These are phyloP conservation scores for Tachystola acroxantha DNA, from an alignment of 2,888 invertebrate species.

Conservation along the genomic window DNA sequence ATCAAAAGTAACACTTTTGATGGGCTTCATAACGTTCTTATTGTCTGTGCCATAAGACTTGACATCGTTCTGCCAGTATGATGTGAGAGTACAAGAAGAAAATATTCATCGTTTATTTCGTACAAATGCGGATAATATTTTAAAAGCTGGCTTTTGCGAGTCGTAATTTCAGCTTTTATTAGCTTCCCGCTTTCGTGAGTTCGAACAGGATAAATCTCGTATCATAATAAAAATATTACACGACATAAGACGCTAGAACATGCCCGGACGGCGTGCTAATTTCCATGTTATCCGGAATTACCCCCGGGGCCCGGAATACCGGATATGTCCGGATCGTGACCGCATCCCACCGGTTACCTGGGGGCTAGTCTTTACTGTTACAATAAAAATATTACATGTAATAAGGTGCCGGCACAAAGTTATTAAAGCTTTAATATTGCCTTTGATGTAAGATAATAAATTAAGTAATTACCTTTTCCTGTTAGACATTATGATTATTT, in stretches of 20 bases:
- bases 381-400: conserved; percentile 17
- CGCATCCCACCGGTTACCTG: conserved; percentile 16
- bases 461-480: not conserved
- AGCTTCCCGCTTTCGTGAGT: too few relatives aligned
- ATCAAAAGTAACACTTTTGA: too few relatives aligned
- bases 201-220: not conserved
- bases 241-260: conserved; percentile 13
- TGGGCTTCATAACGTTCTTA: too few relatives aligned
- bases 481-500: not conserved
- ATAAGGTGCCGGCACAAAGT: conserved; percentile 15
- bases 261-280: conserved; percentile 29
- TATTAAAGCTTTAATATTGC: not conserved
- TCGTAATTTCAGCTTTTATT: too few relatives aligned
- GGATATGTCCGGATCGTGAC: conserved; percentile 20
- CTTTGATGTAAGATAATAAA: too few relatives aligned
- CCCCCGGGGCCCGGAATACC: conserved; percentile 13
- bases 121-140: too few relatives aligned
- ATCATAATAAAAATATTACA: conserved; percentile 14
- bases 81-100: too few relatives aligned
- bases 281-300: conserved; percentile 33
- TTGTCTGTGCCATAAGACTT: too few relatives aligned
- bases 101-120: too few relatives aligned
- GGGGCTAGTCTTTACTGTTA: conserved; percentile 16
- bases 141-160: too few relatives aligned
- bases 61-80: too few relatives aligned